Percentiles rank a stretch among this genome's conserved stretches.
phyloP scores from a whole-genome alignment of 2,888 invertebrate species.

The Adelphocoris suturalis region DNA sequence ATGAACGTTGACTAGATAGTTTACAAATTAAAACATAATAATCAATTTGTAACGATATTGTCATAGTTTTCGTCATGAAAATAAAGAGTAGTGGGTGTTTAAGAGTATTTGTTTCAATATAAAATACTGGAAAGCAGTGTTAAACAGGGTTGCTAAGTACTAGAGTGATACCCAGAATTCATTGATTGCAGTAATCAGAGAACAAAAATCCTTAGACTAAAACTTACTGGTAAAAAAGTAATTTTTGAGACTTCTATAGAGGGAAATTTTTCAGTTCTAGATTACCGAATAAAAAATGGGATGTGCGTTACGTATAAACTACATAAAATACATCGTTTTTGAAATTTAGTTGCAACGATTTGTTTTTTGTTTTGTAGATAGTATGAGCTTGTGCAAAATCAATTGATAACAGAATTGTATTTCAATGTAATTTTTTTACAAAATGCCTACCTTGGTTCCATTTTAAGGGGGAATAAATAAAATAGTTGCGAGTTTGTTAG shows the following conservation, averaged over 20 bases:
- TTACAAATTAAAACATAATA: constrained; percentile 40
- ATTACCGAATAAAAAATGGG: neutral
- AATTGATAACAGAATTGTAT: no score
- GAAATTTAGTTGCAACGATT: no score
- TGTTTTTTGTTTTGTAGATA: no score
- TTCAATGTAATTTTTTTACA: neutral
- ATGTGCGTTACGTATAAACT: neutral
- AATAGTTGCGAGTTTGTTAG: neutral
- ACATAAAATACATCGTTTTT: neutral
- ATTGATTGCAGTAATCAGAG: no score
- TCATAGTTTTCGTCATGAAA: constrained; percentile 38
- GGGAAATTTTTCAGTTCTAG: neutral
- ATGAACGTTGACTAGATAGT: constrained; percentile 64
- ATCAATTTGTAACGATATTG: constrained; percentile 48
- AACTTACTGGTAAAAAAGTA: no score
- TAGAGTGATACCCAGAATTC: no score
- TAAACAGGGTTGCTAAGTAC: no score
- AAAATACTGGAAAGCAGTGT: no score
- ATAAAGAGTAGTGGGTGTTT: neutral
- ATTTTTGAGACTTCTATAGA: no score
- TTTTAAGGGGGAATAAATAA: neutral
- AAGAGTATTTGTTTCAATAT: neutral
- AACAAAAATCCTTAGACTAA: no score
- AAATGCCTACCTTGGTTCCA: neutral
- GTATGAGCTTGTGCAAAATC: constrained; percentile 15